These are phyloP conservation scores for Ephialtes manifestator DNA, from an alignment of 2,888 invertebrate species.

Conservation along the genomic window DNA sequence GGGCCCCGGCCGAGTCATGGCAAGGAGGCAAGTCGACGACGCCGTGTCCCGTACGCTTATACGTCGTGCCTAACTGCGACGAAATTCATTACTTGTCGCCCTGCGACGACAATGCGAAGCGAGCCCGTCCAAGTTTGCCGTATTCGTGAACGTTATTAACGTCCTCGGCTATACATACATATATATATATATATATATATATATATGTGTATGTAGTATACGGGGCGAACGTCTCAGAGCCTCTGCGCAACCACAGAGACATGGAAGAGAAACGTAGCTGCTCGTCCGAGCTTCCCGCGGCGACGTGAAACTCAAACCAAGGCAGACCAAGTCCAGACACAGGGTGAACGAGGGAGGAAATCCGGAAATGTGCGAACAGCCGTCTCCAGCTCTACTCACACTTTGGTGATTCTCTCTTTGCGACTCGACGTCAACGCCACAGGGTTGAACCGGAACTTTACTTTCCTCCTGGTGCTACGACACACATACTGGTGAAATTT, in stretches of 20 bases:
- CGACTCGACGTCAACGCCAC: conserved; percentile 18
- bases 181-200: neutral
- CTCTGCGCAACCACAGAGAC: conserved; percentile 43
- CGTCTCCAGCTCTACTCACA: conserved; percentile 3
- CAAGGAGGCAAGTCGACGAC: conserved; percentile 19
- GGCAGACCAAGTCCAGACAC: conserved; percentile 41
- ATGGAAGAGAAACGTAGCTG: conserved; percentile 27
- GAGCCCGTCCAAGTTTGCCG: conserved; percentile 72
- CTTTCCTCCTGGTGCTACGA: conserved; percentile 2
- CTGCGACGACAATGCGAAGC: conserved; percentile 69
- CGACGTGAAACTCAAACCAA: conserved; percentile 46
- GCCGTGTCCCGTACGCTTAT: conserved; percentile 35
- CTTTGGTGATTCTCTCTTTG: conserved; percentile 22
- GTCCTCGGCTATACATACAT: conserved; percentile 60
- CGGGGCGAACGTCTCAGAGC: neutral
- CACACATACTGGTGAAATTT: neutral
- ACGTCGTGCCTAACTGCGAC: conserved; percentile 60
- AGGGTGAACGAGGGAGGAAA: conserved; percentile 46
- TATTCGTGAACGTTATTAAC: conserved; percentile 73
- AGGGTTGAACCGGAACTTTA: conserved; percentile 28
- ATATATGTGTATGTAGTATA: neutral
- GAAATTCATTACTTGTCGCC: conserved; percentile 73
- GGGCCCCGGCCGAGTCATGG: conserved; percentile 51
- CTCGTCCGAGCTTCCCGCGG: conserved; percentile 58
- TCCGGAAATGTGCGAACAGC: conserved; percentile 45